Conservation (phyloP, 2,888 invertebrate genomes). For the Bombyx huttoni region DNA sequence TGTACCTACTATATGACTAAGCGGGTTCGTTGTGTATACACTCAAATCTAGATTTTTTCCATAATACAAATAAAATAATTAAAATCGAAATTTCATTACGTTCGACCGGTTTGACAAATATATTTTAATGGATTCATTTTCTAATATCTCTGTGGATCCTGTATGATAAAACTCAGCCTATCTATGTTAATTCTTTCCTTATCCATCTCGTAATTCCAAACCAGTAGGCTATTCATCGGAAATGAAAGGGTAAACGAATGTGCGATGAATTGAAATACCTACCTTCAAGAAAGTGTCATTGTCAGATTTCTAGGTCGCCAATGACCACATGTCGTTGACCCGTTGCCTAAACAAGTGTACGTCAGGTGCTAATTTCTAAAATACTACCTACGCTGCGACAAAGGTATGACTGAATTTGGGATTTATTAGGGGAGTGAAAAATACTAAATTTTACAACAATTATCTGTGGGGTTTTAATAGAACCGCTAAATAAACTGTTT, state of each 20-base stretch:
- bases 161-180: too few species aligned
- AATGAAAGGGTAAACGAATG: conserved; percentile 26
- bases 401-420: not conserved
- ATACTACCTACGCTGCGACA: not conserved
- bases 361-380: conserved; percentile 11
- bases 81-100: not conserved
- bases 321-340: conserved; percentile 62
- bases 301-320: conserved; percentile 54
- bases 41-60: not conserved
- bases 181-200: not conserved
- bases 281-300: conserved; percentile 56
- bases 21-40: conserved; percentile 1
- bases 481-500: too few species aligned
- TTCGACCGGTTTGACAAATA: not conserved
- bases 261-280: conserved; percentile 45
- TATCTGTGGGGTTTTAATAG: too few species aligned
- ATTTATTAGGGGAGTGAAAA: not conserved
- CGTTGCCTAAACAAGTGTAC: conserved; percentile 33
- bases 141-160: too few species aligned
- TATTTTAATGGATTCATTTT: too few species aligned
- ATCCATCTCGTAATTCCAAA: not conserved
- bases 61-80: too few species aligned
- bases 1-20: not conserved
- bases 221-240: conserved; percentile 2
- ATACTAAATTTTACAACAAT: not conserved